phyloP scores from a whole-genome alignment of 2,113 vertebrate species.

The Ornithorhynchus anatinus region DNA sequence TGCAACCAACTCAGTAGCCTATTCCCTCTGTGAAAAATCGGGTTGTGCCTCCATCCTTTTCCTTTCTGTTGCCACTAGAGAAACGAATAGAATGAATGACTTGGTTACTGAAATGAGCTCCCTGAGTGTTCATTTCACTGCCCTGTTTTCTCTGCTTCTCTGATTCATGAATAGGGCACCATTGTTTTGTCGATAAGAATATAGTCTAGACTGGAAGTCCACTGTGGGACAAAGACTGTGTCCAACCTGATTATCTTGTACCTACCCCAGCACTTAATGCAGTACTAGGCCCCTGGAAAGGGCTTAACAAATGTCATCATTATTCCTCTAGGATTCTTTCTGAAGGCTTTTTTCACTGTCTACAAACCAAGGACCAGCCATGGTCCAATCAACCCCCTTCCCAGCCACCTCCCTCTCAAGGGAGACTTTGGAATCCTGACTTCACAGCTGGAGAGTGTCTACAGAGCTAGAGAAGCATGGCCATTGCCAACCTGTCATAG shows the following conservation, averaged over 20 bases:
- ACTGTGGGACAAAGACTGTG: not conserved
- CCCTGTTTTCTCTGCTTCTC: not conserved
- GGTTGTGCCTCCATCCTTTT: not conserved
- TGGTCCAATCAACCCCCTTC: no score
- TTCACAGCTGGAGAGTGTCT: slow-evolving; percentile 12
- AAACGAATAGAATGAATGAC: slow-evolving; percentile 4
- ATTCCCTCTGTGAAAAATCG: not conserved
- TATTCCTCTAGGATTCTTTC: no score
- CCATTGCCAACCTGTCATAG: not conserved
- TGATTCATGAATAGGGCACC: not conserved
- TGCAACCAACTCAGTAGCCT: not conserved
- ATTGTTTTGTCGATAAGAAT: not conserved
- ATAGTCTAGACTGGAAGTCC: no score
- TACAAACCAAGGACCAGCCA: no score
- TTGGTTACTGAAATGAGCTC: not conserved
- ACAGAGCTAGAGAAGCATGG: slow-evolving; percentile 11
- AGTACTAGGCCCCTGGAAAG: no score
- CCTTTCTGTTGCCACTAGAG: not conserved
- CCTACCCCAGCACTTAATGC: no score
- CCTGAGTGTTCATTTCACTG: not conserved
- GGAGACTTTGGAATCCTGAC: not conserved
- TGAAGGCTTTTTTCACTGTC: no score
- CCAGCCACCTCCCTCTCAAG: not conserved
- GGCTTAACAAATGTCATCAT: no score
- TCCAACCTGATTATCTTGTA: no score